Conservation (phyloP, 1,140 invertebrate species). For the Odontomachus brunneus region DNA sequence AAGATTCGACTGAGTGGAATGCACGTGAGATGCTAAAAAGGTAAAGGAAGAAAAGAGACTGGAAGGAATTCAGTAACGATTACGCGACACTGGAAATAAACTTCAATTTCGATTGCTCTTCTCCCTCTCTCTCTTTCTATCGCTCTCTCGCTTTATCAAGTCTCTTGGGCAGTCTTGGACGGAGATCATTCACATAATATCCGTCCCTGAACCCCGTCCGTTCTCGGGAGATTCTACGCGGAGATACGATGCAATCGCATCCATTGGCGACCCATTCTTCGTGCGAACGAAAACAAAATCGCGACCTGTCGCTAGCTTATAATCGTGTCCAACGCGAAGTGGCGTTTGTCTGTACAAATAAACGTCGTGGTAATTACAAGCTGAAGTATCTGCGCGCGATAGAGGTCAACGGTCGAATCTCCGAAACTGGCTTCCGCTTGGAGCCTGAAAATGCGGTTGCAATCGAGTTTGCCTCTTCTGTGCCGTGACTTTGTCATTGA, state of each 20-base stretch:
- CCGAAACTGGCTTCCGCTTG: not conserved
- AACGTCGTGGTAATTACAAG: not conserved
- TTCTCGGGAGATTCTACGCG: not conserved
- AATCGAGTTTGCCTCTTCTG: not conserved
- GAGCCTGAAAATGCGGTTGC: not conserved
- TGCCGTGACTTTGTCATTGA: not conserved
- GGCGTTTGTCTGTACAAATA: not conserved
- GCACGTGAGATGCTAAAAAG: not conserved
- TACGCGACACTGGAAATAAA: not conserved
- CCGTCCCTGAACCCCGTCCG: not conserved
- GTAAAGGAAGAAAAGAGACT: not conserved
- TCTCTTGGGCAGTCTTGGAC: no score
- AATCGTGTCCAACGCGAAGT: no score
- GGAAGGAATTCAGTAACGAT: not conserved
- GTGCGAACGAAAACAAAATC: no score
- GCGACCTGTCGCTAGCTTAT: no score
- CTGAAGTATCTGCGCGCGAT: not conserved
- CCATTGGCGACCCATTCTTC: no score
- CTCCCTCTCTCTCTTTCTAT: not conserved
- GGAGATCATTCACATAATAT: no score
- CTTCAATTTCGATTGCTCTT: not conserved
- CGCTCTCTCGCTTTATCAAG: no score
- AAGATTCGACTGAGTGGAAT: not conserved
- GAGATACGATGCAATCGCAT: not conserved
- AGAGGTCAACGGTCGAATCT: not conserved